Evolutionary conservation across 1,140 invertebrate genomes (phyloP).

Genomic region (Neodiprion pinetum): DNA sequence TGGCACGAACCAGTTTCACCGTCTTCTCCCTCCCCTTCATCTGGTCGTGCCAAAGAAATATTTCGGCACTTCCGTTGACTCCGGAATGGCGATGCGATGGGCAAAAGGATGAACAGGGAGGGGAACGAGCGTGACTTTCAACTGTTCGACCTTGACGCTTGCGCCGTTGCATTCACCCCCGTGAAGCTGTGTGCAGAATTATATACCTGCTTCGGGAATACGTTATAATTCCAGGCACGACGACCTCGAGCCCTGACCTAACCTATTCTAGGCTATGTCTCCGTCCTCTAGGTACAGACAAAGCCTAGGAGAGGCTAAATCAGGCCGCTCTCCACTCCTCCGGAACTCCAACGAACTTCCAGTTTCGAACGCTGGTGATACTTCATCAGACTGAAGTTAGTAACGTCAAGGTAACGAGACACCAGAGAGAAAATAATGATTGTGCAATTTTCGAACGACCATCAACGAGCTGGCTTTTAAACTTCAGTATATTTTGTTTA

Average conservation of each 20-base stretch:
- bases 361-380: neutral
- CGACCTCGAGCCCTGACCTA: constrained; percentile 53
- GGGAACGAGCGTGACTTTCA: neutral
- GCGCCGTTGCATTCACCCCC: neutral
- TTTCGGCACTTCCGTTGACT: neutral
- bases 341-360: neutral
- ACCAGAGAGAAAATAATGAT: no score
- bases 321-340: constrained; percentile 41
- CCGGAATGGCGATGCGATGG: neutral
- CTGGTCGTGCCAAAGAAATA: neutral
- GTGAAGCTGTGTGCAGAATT: neutral
- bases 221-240: neutral
- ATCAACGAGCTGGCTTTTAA: no score
- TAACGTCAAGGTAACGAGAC: neutral
- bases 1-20: neutral
- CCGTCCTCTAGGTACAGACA: constrained; percentile 52
- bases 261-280: constrained; percentile 64
- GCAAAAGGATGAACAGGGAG: neutral
- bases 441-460: no score
- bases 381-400: neutral
- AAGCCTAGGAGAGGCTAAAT: constrained; percentile 62
- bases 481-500: no score
- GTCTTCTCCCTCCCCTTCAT: neutral
- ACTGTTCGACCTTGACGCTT: neutral
- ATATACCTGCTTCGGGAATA: neutral